Base-by-base conservation (phyloP, 2,113 vertebrate genomes). In the Pseudorectes ferrugineus region DNA sequence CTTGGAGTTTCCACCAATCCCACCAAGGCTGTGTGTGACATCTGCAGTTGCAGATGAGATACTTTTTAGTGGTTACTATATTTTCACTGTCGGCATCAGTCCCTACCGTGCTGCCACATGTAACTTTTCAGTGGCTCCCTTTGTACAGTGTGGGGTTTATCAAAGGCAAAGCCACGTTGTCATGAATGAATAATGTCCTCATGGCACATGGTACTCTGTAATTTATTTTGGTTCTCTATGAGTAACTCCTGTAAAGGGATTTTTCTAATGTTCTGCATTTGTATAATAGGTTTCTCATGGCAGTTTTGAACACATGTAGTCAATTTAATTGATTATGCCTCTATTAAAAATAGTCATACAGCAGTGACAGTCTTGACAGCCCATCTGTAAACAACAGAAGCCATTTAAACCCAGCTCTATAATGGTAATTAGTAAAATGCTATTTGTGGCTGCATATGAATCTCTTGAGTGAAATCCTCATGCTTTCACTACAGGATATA, bases 311-410 rank as follows among this genome's bases (percentile, higher is more conserved):
- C 83, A 93, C 84, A 92, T 93, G 83, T 89, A 93, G 71, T 62
- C 77, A 93, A 95, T 96, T 93, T 92, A 95, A 95, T 97, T 95
- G 89, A 97, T 97, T 95, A 87, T 78, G 48, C 61, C 71, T 61
- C 92, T 92, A 91, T 95, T 96, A 92, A 95, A 96, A 97, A 89
- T 71, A 93, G 89, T 75, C 93, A 92, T 91, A 89, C 65, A 89
- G 43, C 79, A 92, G 80, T 77, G 83, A 78, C 73, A 75, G 52
- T 68, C 91, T 81, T 92, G 96, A 95, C 96, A 96, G 86, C 54
- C 76, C 89, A 92, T 95, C 91, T 96, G 96, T 85, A 95, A 93
- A 93, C 83, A 96, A 87, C 92, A 96, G 91, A 97, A 93, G 73
- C 88, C 92, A 63, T 95, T 95, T 95, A 92, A 93, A 78, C 48